Base-by-base conservation (phyloP, 1,140 invertebrate genomes). In the Aphaenogaster floridana region DNA sequence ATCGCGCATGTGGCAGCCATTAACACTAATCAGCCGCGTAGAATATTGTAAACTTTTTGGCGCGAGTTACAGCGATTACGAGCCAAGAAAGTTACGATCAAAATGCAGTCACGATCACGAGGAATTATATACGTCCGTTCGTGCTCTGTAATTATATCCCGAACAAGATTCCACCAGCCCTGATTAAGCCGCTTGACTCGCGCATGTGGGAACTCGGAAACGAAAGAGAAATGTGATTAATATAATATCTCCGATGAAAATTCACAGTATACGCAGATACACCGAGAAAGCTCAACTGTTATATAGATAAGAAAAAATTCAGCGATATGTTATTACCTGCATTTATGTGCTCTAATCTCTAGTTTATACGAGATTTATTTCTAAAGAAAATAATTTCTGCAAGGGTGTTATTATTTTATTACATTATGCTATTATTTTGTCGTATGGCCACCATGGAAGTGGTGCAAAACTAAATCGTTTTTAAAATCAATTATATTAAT, bases 61-160 rank as follows among this genome's bases (percentile, higher is more conserved):
- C 45, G 13, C 52, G 39, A 63, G 34, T 76, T 57, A 68, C 45
- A 34, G 48, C 59, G 72, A 71, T 85, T 66, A 81, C 57, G 21
- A 76, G 48, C 69, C 61, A 50, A 54, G 28, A 63, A 45, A 87
- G 80, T 85, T 68, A 88, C 71, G 86, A 85, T 88, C 86, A 13
- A 69, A 77, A 80, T 57, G 42, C 52, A 85, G 52, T 88, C 64
- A 76, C 48, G 68, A 86, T 86, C 76, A 57, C 36, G 34, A 81
- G 34, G 42, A 88, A 88, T 88, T 64, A 72, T 64, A 64, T 54
- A 68, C 50, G 72, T 78, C 34, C 71, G 63, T 57, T 17, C 39
- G 64, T 61, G 66, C 83, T 69, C 64, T 78, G 63, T 88, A 88
- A 88, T 88, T 88, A 88, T 68, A 86, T 69, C 57, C 45, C 64